These are phyloP conservation scores for Gerris lacustris DNA, from an alignment of 2,888 invertebrate species.

Conservation along the genomic window DNA sequence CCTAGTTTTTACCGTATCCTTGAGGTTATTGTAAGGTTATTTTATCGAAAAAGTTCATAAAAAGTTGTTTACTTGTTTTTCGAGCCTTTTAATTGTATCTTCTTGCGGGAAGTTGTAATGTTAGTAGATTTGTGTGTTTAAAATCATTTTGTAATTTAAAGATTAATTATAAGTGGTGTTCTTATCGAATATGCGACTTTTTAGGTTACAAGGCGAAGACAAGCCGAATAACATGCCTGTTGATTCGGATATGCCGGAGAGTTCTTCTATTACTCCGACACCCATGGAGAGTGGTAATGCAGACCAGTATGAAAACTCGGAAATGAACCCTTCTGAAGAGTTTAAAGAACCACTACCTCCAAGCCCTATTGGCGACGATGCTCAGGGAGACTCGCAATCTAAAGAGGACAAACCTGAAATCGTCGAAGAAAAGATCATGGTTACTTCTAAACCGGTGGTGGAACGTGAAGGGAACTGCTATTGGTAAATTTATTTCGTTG, in stretches of 20 bases:
- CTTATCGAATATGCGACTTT: not conserved
- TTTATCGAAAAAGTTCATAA: no score
- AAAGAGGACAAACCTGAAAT: not conserved
- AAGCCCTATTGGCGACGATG: conserved; percentile 23
- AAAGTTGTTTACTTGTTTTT: no score
- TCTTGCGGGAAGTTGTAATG: no score
- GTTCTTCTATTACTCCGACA: not conserved
- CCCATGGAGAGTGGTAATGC: not conserved
- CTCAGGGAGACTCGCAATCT: conserved; percentile 14
- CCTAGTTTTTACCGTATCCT: no score
- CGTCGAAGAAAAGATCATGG: not conserved
- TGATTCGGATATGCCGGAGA: not conserved
- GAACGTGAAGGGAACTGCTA: conserved; percentile 37
- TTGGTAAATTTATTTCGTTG: conserved; percentile 31
- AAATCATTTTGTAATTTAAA: no score
- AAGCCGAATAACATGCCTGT: not conserved
- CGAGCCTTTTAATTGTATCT: no score
- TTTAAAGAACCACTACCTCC: conserved; percentile 23
- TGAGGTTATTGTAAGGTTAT: no score
- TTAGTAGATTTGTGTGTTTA: no score
- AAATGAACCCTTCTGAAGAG: conserved; percentile 14
- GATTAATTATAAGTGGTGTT: no score
- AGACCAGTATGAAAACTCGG: conserved; percentile 3
- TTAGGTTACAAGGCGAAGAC: not conserved
- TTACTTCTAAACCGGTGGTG: conserved; percentile 4